These are phyloP conservation scores for Globia sparganii DNA, from an alignment of 2,888 invertebrate genomes.

Conservation along the genomic window DNA sequence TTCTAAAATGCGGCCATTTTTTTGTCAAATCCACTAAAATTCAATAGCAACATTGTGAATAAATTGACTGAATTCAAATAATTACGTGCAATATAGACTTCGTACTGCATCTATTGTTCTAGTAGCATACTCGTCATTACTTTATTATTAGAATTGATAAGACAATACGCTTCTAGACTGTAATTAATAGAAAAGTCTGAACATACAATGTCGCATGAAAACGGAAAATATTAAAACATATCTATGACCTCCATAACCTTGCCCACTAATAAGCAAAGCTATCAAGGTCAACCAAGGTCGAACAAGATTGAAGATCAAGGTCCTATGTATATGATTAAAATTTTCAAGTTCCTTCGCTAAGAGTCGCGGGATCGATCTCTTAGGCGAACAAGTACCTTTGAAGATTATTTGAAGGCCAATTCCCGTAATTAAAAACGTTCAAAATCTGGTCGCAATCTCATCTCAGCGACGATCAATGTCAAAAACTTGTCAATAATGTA, in stretches of 20 bases:
- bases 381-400: neutral
- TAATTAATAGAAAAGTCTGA: slow-evolving; percentile 29
- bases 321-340: neutral
- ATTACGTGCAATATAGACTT: slow-evolving; percentile 27
- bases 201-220: neutral
- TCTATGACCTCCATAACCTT: slow-evolving; percentile 36
- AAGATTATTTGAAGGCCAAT: neutral
- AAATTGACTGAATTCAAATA: slow-evolving; percentile 41
- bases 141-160: slow-evolving; percentile 44
- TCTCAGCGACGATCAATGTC: neutral
- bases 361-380: neutral
- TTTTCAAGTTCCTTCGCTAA: slow-evolving; percentile 15
- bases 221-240: slow-evolving; percentile 17
- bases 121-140: slow-evolving; percentile 33
- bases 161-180: slow-evolving; percentile 31
- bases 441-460: neutral
- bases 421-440: neutral
- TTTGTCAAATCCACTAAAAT: slow-evolving; percentile 12
- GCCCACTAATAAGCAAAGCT: slow-evolving; percentile 6
- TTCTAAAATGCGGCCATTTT: neutral
- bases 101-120: slow-evolving; percentile 42
- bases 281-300: slow-evolving; percentile 56
- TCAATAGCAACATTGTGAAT: slow-evolving; percentile 16
- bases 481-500: too few species aligned
- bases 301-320: slow-evolving; percentile 39